Evolutionary conservation across 2,888 invertebrate species (phyloP).

Genomic region (Ichneumon xanthorius): DNA sequence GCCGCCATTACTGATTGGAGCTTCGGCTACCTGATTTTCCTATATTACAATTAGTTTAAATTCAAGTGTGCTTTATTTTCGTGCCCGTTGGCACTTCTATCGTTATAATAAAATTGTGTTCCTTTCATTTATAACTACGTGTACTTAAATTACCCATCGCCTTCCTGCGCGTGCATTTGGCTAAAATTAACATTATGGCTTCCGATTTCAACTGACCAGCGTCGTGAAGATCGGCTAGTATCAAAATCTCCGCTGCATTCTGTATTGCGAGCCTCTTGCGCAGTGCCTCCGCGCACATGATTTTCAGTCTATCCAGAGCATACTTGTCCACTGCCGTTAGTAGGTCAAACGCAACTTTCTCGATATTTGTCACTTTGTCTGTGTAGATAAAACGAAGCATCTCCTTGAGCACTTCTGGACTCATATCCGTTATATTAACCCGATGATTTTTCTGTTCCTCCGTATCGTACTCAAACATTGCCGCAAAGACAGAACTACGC

Average conservation of each 20-base stretch:
- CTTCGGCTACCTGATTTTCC: too few relatives aligned
- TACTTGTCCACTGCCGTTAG: slow-evolving; percentile 99
- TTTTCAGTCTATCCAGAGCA: slow-evolving; percentile 98
- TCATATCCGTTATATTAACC: slow-evolving; percentile 98
- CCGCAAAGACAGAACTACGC: slow-evolving; percentile 99
- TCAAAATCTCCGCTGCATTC: slow-evolving; percentile 98
- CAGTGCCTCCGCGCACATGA: slow-evolving; percentile 98
- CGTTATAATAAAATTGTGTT: too few relatives aligned
- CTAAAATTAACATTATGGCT: too few relatives aligned
- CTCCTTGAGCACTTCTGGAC: slow-evolving; percentile 98
- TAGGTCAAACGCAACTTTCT: slow-evolving; percentile 99
- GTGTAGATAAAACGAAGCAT: slow-evolving; percentile 99
- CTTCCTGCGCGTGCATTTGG: too few relatives aligned
- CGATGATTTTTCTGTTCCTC: slow-evolving; percentile 98
- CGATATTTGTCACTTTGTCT: slow-evolving; percentile 97
- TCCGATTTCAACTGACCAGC: slow-evolving; percentile 99
- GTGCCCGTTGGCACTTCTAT: too few relatives aligned
- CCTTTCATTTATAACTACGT: too few relatives aligned
- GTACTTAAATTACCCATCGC: too few relatives aligned
- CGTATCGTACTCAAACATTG: slow-evolving; percentile 99
- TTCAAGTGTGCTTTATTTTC: too few relatives aligned
- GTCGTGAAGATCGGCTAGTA: slow-evolving; percentile 98
- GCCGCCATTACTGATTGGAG: too few relatives aligned
- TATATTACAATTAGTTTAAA: too few relatives aligned
- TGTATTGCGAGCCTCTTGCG: slow-evolving; percentile 97